Percentiles rank a stretch among this genome's conserved stretches.
Evolutionary conservation across 2,113 vertebrate genomes (phyloP).

Genomic region (Dicerorhinus sumatrensis): DNA sequence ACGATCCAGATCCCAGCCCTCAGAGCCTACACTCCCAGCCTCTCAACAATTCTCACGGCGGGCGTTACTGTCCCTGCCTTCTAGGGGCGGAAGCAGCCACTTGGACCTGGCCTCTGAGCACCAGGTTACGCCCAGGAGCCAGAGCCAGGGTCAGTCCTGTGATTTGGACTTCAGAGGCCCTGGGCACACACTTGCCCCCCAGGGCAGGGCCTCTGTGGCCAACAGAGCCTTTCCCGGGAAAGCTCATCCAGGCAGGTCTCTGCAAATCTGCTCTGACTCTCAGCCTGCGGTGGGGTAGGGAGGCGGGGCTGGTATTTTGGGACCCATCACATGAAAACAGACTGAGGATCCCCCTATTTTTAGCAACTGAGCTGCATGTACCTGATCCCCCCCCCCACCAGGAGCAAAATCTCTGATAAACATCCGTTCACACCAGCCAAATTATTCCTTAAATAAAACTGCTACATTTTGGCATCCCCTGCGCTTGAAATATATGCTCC

Average conservation of each 20-base stretch:
- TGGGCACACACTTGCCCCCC: background rate
- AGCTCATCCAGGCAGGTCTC: background rate
- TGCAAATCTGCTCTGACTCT: background rate
- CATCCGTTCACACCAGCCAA: slow-evolving; percentile 82
- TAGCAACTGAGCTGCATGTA: slow-evolving; percentile 71
- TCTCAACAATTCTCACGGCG: background rate
- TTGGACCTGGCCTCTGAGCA: background rate
- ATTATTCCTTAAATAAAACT: slow-evolving; percentile 79
- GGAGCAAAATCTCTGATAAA: slow-evolving; percentile 82
- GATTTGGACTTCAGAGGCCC: background rate
- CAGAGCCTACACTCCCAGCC: background rate
- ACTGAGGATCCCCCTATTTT: slow-evolving; percentile 81
- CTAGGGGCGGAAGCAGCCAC: background rate
- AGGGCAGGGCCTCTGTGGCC: background rate
- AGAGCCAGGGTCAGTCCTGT: background rate
- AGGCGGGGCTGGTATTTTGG: background rate
- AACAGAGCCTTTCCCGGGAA: no score
- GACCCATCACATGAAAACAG: slow-evolving; percentile 60
- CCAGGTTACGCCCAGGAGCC: background rate
- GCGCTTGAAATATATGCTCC: slow-evolving; percentile 77
- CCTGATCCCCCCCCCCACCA: slow-evolving; percentile 74
- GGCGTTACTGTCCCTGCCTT: background rate
- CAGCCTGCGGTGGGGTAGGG: background rate
- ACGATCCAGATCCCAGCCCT: background rate
- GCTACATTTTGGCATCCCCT: slow-evolving; percentile 79